Base-by-base conservation (phyloP, 2,888 invertebrate species). In the Agapostemon virescens region DNA sequence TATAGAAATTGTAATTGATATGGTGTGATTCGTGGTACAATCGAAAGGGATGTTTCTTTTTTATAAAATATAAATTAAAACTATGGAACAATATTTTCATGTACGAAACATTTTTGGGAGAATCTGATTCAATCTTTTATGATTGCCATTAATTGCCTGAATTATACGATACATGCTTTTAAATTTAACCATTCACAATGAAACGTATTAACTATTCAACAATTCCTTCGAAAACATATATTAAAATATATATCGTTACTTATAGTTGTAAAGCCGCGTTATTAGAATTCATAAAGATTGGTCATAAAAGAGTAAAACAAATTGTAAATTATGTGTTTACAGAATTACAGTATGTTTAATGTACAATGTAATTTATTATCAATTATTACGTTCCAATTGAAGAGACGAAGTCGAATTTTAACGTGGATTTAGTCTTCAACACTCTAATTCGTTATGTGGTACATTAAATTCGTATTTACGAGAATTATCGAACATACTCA, bases 1-100 rank as follows among this genome's bases (percentile, higher is more conserved):
- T 63, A 36, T 63, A 63, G 63, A 63, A 38, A 63, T 63, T 63
- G 63, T 36, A 63, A n/a, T 36, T 63, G 63, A 63, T 36, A 36
- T 36, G 36, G 38, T 38, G 38, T 64, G 23, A 38, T 64, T 38
- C 38, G 23, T 64, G 40, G 66, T 40, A 42, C 40, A 66, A 66
- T 66, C 66, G 66, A 42, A 66, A 66, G 40, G 42, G 23, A 23
- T 15, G 38, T 64, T 23, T 20, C 55, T 17, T 26, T 55, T 55
- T 3, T 20, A 33, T 33, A 1, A 61, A 30, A 61, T 17, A 61
- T 61, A 30, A 26, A 55, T 55, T 7, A 15, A 5, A 55, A 7
- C 15, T 15, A 7, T 6, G 7, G n/a, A 55, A 55, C 23, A 55
- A 26, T 7, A 17, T 55, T 26, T 26, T 26, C 26, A 6, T 55